Base-by-base conservation (phyloP, 2,113 vertebrate genomes). In the Muntiacus muntjak region DNA sequence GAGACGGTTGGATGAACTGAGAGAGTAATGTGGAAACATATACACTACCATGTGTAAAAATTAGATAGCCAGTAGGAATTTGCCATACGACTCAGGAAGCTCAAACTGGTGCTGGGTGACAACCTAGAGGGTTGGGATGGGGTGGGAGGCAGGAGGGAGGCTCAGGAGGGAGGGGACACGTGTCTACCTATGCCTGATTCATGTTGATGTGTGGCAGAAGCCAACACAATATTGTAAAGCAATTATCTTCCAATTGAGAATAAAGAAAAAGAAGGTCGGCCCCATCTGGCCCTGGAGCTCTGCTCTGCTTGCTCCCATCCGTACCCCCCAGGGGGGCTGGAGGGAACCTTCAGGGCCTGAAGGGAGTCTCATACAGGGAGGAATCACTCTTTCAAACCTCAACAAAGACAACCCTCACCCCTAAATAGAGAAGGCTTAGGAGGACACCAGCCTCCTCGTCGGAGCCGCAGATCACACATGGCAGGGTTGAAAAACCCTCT, bases 261-360 rank as follows among this genome's bases (percentile, higher is more conserved):
- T 14, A 76, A 43, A 43, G 36, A 25, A 12, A 71, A 40, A 43
- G 71, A 67, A 62, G 40, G 33, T 36, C 1, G 16, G 30, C 8
- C 15, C 55, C 9, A 1, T 40, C 36, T 28, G n/a, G 11, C 11
- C n/a, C 43, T 14, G 16, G 6, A 13, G 1, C 3, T 3, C 9
- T 7, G 1, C 13, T 57, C 19, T 0, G 9, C 43, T 71, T 12
- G 21, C 43, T 45, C 7, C 58, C 36, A 33, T 1, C 9, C 2
- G 2, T 7, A 9, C 5, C 28, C 40, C 12, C 1, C 0, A 2
- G 23, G 4, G 62, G 9, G 0, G 3, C 76, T 17, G 1, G 40
- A 57, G 17, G 26, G 79, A 43, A 55, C 15, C 50, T 36, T 6
- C 9, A 10, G n/a, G 7, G 23, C n/a, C 45, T 7, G 3, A 45